Percentiles rank a stretch among this genome's conserved stretches.
Evolutionary conservation across 2,113 vertebrate species (phyloP).

Genomic region (Athene cunicularia): DNA sequence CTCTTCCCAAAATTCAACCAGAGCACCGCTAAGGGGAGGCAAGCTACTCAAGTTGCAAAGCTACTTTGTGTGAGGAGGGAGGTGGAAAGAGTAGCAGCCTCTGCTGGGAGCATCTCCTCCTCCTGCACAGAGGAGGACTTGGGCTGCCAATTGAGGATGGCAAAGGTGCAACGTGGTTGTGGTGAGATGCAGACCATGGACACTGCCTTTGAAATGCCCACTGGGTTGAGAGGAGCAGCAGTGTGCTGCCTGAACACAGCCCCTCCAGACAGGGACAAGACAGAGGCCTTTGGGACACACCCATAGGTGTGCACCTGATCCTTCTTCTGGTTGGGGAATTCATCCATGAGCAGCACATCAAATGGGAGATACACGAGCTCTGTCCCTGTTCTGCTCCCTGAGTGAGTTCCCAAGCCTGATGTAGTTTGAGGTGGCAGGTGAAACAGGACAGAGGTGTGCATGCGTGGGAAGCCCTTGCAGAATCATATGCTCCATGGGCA

Average conservation of each 20-base stretch:
- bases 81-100: neutral
- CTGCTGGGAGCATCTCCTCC: neutral
- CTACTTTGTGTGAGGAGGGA: fast-evolving
- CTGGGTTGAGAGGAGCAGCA: neutral
- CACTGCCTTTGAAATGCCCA: fast-evolving
- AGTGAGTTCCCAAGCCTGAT: neutral
- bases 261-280: neutral
- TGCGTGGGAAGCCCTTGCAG: neutral
- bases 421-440: neutral
- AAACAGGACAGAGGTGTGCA: neutral
- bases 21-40: fast-evolving
- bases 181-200: fast-evolving
- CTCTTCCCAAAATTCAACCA: neutral
- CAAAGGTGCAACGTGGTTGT: neutral
- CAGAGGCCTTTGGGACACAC: neutral
- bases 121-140: neutral
- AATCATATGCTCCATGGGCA: fast-evolving
- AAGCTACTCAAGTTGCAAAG: neutral
- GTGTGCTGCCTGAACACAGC: fast-evolving
- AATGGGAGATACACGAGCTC: neutral
- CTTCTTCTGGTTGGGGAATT: neutral
- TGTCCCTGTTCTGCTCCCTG: neutral
- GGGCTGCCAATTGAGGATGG: neutral
- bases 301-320: fast-evolving
- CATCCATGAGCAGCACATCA: neutral